Percentiles rank a stretch among this genome's conserved stretches.
Evolutionary conservation across 2,888 invertebrate genomes (phyloP).

Genomic region (Emesis furor): DNA sequence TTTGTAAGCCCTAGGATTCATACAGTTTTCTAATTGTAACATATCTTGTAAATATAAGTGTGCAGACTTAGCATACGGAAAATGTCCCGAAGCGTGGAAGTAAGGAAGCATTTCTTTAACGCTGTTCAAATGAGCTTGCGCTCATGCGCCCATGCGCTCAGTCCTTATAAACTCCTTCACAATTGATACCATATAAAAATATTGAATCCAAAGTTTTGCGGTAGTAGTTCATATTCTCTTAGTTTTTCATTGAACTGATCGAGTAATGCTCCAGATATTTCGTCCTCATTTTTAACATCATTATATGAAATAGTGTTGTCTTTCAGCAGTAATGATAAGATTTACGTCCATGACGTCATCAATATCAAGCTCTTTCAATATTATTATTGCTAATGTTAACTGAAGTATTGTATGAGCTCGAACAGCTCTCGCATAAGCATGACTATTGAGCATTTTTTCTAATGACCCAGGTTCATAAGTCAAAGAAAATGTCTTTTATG

Average conservation of each 20-base stretch:
- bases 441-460: slow-evolving; percentile 63
- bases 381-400: slow-evolving; percentile 43
- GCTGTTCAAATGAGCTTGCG: neutral
- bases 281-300: neutral
- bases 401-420: slow-evolving; percentile 51
- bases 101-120: slow-evolving; percentile 74
- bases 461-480: slow-evolving; percentile 69
- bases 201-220: slow-evolving; percentile 79
- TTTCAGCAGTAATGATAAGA: slow-evolving; percentile 43
- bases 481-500: slow-evolving; percentile 76
- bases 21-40: no score
- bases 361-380: slow-evolving; percentile 75
- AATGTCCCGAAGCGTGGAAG: slow-evolving; percentile 52
- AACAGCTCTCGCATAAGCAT: slow-evolving; percentile 61
- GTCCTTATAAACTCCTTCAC: slow-evolving; percentile 80
- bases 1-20: no score
- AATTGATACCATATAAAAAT: slow-evolving; percentile 80
- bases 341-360: slow-evolving; percentile 65
- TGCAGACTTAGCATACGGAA: slow-evolving; percentile 65
- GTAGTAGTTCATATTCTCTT: slow-evolving; percentile 67
- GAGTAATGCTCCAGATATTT: neutral
- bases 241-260: no score
- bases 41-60: slow-evolving; percentile 47
- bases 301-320: slow-evolving; percentile 49
- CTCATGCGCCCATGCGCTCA: slow-evolving; percentile 81